Base-by-base conservation (phyloP, 2,888 invertebrate genomes). In the Papilio elwesi region DNA sequence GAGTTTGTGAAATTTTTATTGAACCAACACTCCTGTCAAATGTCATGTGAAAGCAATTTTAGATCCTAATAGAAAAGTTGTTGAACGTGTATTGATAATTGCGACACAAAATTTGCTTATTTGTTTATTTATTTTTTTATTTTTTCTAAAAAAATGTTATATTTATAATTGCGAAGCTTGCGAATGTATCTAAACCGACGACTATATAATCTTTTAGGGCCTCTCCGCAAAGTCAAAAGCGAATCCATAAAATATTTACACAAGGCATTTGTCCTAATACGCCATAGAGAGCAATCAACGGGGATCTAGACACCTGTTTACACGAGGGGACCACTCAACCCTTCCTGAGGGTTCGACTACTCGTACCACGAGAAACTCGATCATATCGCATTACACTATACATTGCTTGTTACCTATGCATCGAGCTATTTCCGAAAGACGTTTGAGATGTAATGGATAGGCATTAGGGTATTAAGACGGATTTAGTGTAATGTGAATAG, bases 291-390 rank as follows among this genome's bases (percentile, higher is more conserved):
- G 75, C 73, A 74, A 76, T 76, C 75, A 70, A 67, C 70, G 74
- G 75, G 78, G 77, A 74, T 75, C 71, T 70, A 74, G 72, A 71
- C 76, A 75, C 76, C 79, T 78, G 76, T 76, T 77, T 75, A 74
- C 77, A 76, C 75, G 72, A 76, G 74, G 76, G 77, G 76, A 57
- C 38, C 63, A 49, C 67, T 71, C 52, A 77, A 78, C 78, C 78
- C 78, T 74, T 76, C 71, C 71, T 62, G 43, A 67, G 70, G 65
- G 59, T 36, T 26, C 38, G 15, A 51, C 55, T 26, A 63, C 16
- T n/a, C 63, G 16, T 48, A 53, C 64, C 47, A 55, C 55, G 47
- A 10, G 38, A 63, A 38, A 68, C 47, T 68, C 16, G 64, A 72
- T 36, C 36, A 13, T 63, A 63, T 49, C 51, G 49, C 36, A 59